phyloP scores from a whole-genome alignment of 2,113 vertebrate species.

The Scytalopus superciliaris region DNA sequence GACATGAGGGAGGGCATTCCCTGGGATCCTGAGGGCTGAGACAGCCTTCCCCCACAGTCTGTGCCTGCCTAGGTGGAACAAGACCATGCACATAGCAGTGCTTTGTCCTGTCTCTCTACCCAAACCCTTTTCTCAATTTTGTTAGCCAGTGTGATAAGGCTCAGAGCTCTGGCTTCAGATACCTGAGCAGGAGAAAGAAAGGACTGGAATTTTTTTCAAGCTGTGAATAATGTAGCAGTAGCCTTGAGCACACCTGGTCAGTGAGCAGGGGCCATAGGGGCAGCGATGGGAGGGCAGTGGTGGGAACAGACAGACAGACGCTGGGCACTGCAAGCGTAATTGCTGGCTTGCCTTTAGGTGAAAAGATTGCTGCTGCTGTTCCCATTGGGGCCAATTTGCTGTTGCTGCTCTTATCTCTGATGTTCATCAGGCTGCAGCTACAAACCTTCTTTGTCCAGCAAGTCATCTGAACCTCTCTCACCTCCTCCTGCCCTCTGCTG shows the following conservation, averaged over 20 bases:
- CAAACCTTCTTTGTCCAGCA: slow-evolving; percentile 66
- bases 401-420: slow-evolving; percentile 71
- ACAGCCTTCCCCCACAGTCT: neutral
- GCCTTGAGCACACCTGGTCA: neutral
- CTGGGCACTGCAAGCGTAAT: slow-evolving; percentile 57
- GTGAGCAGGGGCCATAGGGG: neutral
- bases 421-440: slow-evolving; percentile 66
- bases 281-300: slow-evolving; percentile 7
- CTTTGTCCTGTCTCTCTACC: neutral
- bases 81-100: neutral
- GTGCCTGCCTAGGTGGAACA: neutral
- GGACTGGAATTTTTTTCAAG: neutral
- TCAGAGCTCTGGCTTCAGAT: neutral
- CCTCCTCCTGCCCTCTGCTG: neutral
- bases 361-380: slow-evolving; percentile 68
- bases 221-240: neutral
- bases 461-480: neutral
- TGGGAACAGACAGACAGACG: slow-evolving; percentile 33
- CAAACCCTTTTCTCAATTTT: neutral
- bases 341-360: slow-evolving; percentile 69
- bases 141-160: neutral
- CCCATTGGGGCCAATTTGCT: slow-evolving; percentile 72
- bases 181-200: neutral
- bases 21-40: neutral
- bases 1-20: neutral